A percentile compares a stretch with the other conserved stretches of the same genome.
Conservation (phyloP, 30 jellyfish, hydroid and myxozoan species). For the Cassiopea xamachana region DNA sequence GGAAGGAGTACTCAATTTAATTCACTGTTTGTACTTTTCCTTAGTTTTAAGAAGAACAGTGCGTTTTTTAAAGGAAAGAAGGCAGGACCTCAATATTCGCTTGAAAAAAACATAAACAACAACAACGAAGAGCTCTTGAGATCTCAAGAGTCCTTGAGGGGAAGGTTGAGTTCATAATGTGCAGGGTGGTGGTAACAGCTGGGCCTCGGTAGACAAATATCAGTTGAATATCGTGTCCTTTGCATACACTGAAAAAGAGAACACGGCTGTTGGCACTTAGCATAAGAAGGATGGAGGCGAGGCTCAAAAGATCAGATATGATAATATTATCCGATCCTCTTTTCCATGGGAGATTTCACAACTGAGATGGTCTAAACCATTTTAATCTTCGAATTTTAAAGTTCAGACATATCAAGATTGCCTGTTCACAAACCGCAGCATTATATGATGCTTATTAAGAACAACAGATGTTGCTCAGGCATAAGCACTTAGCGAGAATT, state of each 20-base stretch:
- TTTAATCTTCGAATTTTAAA: background rate
- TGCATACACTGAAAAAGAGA: background rate
- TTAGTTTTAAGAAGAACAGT: too few species aligned
- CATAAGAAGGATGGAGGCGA: background rate
- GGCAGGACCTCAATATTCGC: too few species aligned
- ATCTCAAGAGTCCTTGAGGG: background rate
- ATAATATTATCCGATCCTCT: background rate
- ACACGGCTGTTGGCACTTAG: background rate
- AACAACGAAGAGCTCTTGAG: too few species aligned
- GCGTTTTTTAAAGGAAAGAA: too few species aligned
- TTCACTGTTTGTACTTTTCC: too few species aligned
- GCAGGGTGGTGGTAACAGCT: background rate
- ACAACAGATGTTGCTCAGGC: constrained; percentile 22
- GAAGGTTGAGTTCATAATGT: background rate
- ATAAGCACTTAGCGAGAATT: constrained; percentile 2
- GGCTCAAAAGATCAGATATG: background rate
- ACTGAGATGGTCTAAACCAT: background rate
- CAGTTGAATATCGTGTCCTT: background rate
- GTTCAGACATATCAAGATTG: constrained; percentile 2
- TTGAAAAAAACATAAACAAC: too few species aligned
- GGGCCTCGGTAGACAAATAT: background rate
- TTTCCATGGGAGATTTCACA: background rate
- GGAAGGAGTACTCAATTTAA: too few species aligned
- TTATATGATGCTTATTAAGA: constrained; percentile 5
- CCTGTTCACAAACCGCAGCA: background rate